These are phyloP conservation scores for Geotrupes spiniger DNA, from an alignment of 2,888 invertebrate species.

Conservation along the genomic window DNA sequence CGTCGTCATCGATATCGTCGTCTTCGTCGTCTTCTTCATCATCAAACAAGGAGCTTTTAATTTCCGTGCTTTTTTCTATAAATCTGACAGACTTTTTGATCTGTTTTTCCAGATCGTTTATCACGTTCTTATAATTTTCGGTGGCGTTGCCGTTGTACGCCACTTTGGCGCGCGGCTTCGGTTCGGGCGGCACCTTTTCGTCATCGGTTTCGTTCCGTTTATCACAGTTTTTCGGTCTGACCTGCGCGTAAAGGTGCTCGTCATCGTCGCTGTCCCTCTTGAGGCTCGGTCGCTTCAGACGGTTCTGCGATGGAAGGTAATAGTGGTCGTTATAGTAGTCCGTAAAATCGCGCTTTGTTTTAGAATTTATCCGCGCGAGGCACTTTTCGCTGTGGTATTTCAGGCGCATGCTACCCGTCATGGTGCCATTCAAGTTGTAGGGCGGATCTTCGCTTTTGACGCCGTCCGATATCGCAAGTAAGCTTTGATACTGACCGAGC, in stretches of 20 bases:
- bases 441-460: constrained; percentile 13
- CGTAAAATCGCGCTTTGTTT: constrained; percentile 32
- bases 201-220: constrained; percentile 6
- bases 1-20: constrained; percentile 16
- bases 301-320: constrained; percentile 36
- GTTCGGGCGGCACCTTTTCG: constrained; percentile 32
- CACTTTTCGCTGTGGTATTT: constrained; percentile 48
- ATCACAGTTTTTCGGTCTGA: constrained; percentile 17
- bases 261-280: constrained; percentile 26
- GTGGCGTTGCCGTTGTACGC: constrained; percentile 22
- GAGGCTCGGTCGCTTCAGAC: constrained; percentile 24
- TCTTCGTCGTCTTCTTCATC: constrained; percentile 13
- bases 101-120: constrained; percentile 41
- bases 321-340: constrained; percentile 32
- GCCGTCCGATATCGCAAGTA: constrained; percentile 32
- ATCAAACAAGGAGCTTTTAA: constrained; percentile 14
- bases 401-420: constrained; percentile 36
- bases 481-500: constrained; percentile 38
- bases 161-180: constrained; percentile 41
- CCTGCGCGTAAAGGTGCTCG: constrained; percentile 15
- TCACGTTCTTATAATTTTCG: constrained; percentile 34
- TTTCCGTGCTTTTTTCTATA: constrained; percentile 41
- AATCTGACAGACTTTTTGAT: constrained; percentile 47
- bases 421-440: constrained; percentile 12
- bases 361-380: constrained; percentile 43